Percentiles rank a stretch among this genome's conserved stretches.
phyloP scores from a whole-genome alignment of 2,888 invertebrate genomes.

The Tiliacea citrago region DNA sequence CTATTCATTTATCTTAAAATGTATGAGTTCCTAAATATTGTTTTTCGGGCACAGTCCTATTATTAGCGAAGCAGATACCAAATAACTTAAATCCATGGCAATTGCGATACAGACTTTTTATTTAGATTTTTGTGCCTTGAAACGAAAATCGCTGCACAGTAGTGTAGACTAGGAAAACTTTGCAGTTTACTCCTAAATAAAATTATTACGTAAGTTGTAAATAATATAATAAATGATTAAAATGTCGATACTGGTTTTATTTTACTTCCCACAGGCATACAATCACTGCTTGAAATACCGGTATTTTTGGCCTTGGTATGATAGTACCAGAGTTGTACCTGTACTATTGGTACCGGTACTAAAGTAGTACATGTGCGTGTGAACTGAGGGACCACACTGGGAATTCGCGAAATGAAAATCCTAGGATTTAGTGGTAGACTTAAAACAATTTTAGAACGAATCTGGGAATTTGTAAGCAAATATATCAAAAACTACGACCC shows the following conservation, averaged over 20 bases:
- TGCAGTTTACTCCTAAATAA: constrained; percentile 79
- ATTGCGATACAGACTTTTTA: constrained; percentile 61
- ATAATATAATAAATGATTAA: constrained; percentile 78
- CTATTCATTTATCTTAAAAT: constrained; percentile 68
- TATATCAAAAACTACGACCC: no score
- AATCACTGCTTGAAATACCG: no score
- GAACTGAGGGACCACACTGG: no score
- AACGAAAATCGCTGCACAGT: constrained; percentile 76
- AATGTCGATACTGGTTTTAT: constrained; percentile 66
- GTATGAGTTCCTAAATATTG: constrained; percentile 64
- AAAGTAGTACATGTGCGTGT: no score
- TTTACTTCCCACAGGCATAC: constrained; percentile 6
- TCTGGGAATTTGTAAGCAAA: no score
- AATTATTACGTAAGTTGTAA: constrained; percentile 86
- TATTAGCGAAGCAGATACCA: constrained; percentile 51
- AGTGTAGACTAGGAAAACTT: constrained; percentile 77
- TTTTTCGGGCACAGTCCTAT: constrained; percentile 62
- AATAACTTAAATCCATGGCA: constrained; percentile 51
- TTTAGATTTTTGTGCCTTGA: constrained; percentile 79
- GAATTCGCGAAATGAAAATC: no score
- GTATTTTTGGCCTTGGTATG: no score
- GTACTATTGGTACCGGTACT: no score
- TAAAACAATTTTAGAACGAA: no score
- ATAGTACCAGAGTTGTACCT: no score
- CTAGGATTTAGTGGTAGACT: no score